A percentile compares a stretch with the other conserved stretches of the same genome.
Evolutionary conservation across 2,113 vertebrate species (phyloP).

Genomic region (Lanius collurio): DNA sequence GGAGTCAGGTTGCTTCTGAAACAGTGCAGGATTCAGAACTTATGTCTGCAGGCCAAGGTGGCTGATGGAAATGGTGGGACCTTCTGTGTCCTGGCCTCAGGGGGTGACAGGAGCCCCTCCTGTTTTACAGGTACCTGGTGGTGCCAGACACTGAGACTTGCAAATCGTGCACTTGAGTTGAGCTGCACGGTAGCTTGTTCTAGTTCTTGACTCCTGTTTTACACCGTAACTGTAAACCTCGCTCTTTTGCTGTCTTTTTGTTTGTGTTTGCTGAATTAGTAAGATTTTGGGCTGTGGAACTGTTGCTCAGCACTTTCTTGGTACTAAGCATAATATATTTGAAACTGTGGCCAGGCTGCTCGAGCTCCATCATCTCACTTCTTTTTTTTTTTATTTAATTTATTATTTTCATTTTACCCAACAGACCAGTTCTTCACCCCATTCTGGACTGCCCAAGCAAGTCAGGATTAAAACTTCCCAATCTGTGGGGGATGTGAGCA

Average conservation of each 20-base stretch:
- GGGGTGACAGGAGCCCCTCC: neutral
- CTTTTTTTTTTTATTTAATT: neutral
- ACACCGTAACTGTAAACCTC: neutral
- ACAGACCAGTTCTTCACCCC: conserved; percentile 80
- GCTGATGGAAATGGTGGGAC: neutral
- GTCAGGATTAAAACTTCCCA: conserved; percentile 96
- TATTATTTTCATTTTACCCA: conserved; percentile 28
- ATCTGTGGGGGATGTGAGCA: conserved; percentile 89
- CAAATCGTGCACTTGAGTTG: too few species aligned
- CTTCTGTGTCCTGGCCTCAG: neutral
- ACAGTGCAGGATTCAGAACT: neutral
- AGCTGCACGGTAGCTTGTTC: neutral
- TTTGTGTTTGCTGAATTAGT: neutral
- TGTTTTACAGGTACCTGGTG: neutral
- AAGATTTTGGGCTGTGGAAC: neutral
- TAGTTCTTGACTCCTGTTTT: neutral
- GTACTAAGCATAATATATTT: neutral
- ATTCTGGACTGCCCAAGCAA: conserved; percentile 84
- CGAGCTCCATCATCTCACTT: neutral
- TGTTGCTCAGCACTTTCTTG: neutral
- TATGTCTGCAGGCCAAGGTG: neutral
- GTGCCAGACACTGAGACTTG: neutral
- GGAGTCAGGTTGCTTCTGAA: neutral
- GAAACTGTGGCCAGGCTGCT: neutral
- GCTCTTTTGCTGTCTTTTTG: neutral